Base-by-base conservation (phyloP, 1,140 invertebrate genomes). In the Trinorchestia longiramus region DNA sequence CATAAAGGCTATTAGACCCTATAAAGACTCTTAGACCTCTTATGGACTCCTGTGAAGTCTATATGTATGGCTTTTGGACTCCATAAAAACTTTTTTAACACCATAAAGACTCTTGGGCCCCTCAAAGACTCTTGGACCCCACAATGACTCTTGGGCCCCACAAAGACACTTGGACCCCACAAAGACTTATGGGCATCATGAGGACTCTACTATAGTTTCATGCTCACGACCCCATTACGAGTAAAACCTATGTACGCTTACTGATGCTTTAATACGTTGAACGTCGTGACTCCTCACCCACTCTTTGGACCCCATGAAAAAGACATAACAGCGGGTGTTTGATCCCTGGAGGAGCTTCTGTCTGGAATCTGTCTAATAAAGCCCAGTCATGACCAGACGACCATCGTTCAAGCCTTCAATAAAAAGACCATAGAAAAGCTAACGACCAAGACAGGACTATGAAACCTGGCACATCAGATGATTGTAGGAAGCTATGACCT, bases 361-460 rank as follows among this genome's bases (percentile, higher is more conserved):
- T 43, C 43, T 43, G 41, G 88, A 91, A 91, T 91, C 88, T 91
- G 88, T 43, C 88, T 41, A 91, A 91, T 91, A 91, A 91, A 91
- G 88, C 15, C 43, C 19, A 91, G 41, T 43, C 41, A 91, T 91
- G 88, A 36, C 88, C 41, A 44, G 41, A 41, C 41, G 88, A 19
- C 88, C 88, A 91, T 91, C 88, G 88, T 91, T 91, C 88, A 91
- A 91, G 88, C 88, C 88, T 91, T 91, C 88, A 91, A 91, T 91
- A 91, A 91, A 91, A 91, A 91, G 88, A 91, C 88, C 88, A 91
- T 91, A 91, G 88, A 91, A 44, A 91, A 91, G 88, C 88, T 91
- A 91, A 91, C 88, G 88, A 91, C 88, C 6, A 4, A 23, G 88
- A 4, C 43, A 91, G 88, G 88, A 36, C 41, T 23, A 91, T 91